Conservation (phyloP, 2,888 invertebrate genomes). For the Cantharis rufa region DNA sequence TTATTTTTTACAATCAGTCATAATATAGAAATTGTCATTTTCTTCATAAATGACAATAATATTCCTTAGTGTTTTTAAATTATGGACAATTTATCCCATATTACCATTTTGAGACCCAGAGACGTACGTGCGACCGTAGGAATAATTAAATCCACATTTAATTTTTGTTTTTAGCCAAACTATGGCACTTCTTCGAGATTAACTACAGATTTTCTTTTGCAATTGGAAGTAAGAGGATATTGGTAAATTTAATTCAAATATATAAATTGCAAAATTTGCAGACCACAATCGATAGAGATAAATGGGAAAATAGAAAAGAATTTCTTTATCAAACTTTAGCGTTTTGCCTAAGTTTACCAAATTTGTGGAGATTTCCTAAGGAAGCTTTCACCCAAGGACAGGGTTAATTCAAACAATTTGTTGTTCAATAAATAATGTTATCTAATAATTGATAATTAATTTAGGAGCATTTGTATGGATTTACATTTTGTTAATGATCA, state of each 20-base stretch:
- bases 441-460: not conserved
- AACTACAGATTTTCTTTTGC: slow-evolving; percentile 8
- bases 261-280: not conserved
- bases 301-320: slow-evolving; percentile 18
- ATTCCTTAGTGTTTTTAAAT: not conserved
- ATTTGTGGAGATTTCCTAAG: slow-evolving; percentile 33
- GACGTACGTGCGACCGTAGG: not conserved
- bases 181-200: not conserved
- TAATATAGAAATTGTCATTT: not conserved
- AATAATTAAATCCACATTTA: not conserved
- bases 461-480: slow-evolving; percentile 25
- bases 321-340: slow-evolving; percentile 26
- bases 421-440: not conserved
- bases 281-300: slow-evolving; percentile 15
- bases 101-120: slow-evolving; percentile 17
- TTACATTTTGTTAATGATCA: slow-evolving; percentile 30
- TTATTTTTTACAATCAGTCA: not conserved
- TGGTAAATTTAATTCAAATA: not conserved
- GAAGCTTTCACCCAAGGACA: slow-evolving; percentile 26
- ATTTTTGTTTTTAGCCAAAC: not conserved
- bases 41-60: not conserved
- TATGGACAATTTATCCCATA: slow-evolving; percentile 5
- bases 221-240: slow-evolving; percentile 5
- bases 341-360: slow-evolving; percentile 30
- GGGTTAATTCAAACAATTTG: slow-evolving; percentile 11